A percentile compares a stretch with the other conserved stretches of the same genome.
These are phyloP conservation scores for Heliconius sara DNA, from an alignment of 2,888 invertebrate genomes.

Conservation along the genomic window DNA sequence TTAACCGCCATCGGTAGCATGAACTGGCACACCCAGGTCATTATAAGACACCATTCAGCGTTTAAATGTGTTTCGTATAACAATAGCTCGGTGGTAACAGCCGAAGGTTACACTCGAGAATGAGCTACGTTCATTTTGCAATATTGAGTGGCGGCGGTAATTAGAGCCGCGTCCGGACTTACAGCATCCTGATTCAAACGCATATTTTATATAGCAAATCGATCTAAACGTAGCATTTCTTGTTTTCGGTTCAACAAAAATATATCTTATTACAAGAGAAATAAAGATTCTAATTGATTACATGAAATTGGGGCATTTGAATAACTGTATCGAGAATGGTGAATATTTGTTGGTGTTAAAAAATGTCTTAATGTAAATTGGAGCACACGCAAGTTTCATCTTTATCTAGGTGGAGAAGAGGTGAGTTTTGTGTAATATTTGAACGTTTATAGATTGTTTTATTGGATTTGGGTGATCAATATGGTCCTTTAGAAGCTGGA, in stretches of 20 bases:
- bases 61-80: slow-evolving; percentile 72
- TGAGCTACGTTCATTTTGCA: slow-evolving; percentile 77
- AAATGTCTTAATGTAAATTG: slow-evolving; percentile 54
- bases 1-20: slow-evolving; percentile 59
- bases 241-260: slow-evolving; percentile 34
- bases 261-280: slow-evolving; percentile 45
- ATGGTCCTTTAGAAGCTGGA: slow-evolving; percentile 75
- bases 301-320: slow-evolving; percentile 49
- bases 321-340: slow-evolving; percentile 56
- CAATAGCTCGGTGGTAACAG: slow-evolving; percentile 72
- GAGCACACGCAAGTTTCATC: slow-evolving; percentile 52
- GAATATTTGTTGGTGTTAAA: slow-evolving; percentile 47
- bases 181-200: slow-evolving; percentile 81
- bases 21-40: slow-evolving; percentile 71
- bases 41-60: slow-evolving; percentile 66
- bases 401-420: slow-evolving; percentile 40
- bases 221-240: slow-evolving; percentile 45
- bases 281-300: slow-evolving; percentile 49
- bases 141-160: slow-evolving; percentile 79
- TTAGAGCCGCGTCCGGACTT: slow-evolving; percentile 76
- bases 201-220: slow-evolving; percentile 53
- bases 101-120: slow-evolving; percentile 70
- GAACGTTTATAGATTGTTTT: slow-evolving; percentile 47
- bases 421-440: slow-evolving; percentile 42
- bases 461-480: slow-evolving; percentile 54